Conservation (phyloP, 2,888 invertebrate species). For the Creontiades dilutus region DNA sequence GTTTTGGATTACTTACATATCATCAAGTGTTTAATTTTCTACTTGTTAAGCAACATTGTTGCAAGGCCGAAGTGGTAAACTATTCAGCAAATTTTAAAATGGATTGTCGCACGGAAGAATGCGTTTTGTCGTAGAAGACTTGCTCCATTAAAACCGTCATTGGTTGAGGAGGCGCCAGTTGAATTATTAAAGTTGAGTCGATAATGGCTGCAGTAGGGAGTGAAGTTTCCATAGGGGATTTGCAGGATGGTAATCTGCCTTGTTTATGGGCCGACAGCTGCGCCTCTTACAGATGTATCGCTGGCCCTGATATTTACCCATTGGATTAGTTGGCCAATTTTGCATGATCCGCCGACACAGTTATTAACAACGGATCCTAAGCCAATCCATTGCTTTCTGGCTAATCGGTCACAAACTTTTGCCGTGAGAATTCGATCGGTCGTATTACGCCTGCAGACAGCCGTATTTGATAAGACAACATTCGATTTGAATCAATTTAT, state of each 20-base stretch:
- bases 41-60: too few relatives aligned
- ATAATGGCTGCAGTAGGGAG: constrained; percentile 34
- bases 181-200: constrained; percentile 43
- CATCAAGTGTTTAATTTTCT: too few relatives aligned
- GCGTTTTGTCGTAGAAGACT: background rate
- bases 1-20: too few relatives aligned
- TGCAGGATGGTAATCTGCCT: constrained; percentile 55
- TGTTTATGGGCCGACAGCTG: constrained; percentile 56
- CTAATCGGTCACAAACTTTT: constrained; percentile 23
- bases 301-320: constrained; percentile 40
- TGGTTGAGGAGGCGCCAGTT: background rate
- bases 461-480: too few relatives aligned
- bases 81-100: too few relatives aligned
- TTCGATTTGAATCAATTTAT: too few relatives aligned
- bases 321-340: constrained; percentile 35
- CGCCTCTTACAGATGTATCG: constrained; percentile 54
- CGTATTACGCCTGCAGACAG: background rate
- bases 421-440: background rate
- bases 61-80: too few relatives aligned
- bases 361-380: background rate
- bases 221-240: constrained; percentile 51
- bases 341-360: constrained; percentile 35
- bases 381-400: constrained; percentile 1
- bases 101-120: too few relatives aligned
- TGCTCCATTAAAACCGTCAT: background rate